phyloP scores from a whole-genome alignment of 2,113 vertebrate species.

The Pygoscelis adeliae region DNA sequence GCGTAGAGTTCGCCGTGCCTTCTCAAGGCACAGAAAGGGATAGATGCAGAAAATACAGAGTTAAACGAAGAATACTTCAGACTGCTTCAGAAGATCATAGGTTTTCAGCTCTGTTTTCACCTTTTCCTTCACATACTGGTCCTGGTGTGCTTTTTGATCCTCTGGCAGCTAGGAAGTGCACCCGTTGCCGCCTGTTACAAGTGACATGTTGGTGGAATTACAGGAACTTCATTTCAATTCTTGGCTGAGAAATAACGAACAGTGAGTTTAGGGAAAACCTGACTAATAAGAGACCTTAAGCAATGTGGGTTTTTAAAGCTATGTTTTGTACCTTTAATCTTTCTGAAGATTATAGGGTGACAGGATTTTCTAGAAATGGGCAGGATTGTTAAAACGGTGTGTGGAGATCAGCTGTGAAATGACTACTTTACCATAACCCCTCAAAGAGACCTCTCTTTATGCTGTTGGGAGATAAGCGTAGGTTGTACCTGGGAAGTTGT shows the following conservation, averaged over 20 bases:
- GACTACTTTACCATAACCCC: constrained; percentile 68
- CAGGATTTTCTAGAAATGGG: constrained; percentile 38
- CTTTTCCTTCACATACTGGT: not conserved
- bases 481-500: constrained; percentile 73
- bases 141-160: not conserved
- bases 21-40: not conserved
- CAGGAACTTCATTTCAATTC: not conserved
- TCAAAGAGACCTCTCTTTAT: constrained; percentile 68
- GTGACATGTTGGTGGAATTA: constrained; percentile 23
- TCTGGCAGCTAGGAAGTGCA: not conserved
- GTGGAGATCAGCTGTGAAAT: constrained; percentile 68
- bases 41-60: not conserved
- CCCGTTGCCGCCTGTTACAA: not conserved
- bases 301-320: constrained; percentile 30
- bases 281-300: constrained; percentile 56
- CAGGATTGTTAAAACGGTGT: constrained; percentile 56
- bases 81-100: not conserved
- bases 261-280: constrained; percentile 50
- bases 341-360: constrained; percentile 57
- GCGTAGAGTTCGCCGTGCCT: not conserved
- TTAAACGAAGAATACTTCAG: not conserved
- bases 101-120: not conserved
- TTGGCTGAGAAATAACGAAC: constrained; percentile 15
- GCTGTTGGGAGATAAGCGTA: constrained; percentile 64
- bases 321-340: constrained; percentile 35